Conservation (phyloP, 2,797 vertebrate species). For the Helicolenus hilgendorfi region DNA sequence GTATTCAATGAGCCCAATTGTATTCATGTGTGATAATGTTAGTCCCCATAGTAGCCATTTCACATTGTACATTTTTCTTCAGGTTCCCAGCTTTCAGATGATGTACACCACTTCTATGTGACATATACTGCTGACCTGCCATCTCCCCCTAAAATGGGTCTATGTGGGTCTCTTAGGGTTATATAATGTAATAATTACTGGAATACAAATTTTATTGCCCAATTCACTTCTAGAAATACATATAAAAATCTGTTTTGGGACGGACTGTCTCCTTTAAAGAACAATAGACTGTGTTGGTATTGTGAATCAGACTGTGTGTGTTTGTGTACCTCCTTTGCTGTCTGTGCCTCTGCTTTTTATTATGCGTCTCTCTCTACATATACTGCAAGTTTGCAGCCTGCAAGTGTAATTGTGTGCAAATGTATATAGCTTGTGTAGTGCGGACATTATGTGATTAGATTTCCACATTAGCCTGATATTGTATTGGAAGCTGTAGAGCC, state of each 20-base stretch:
- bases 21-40: too few relatives aligned
- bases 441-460: slow-evolving; percentile 12
- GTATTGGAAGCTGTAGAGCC: not conserved
- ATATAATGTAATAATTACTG: not conserved
- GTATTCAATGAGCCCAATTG: too few relatives aligned
- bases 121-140: too few relatives aligned
- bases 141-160: too few relatives aligned
- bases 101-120: too few relatives aligned
- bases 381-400: not conserved
- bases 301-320: not conserved
- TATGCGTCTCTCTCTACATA: not conserved
- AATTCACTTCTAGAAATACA: not conserved
- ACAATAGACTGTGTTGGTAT: not conserved
- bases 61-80: too few relatives aligned
- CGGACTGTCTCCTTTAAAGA: not conserved
- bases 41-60: too few relatives aligned
- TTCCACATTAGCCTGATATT: slow-evolving; percentile 11
- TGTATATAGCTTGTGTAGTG: not conserved
- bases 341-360: not conserved
- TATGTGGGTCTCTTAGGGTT: too few relatives aligned
- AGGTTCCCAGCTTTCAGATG: too few relatives aligned
- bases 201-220: not conserved
- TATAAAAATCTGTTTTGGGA: not conserved
- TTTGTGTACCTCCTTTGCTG: not conserved
- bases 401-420: not conserved